Conservation (phyloP, 2,888 invertebrate species). For the Tetranychus truncatus region DNA sequence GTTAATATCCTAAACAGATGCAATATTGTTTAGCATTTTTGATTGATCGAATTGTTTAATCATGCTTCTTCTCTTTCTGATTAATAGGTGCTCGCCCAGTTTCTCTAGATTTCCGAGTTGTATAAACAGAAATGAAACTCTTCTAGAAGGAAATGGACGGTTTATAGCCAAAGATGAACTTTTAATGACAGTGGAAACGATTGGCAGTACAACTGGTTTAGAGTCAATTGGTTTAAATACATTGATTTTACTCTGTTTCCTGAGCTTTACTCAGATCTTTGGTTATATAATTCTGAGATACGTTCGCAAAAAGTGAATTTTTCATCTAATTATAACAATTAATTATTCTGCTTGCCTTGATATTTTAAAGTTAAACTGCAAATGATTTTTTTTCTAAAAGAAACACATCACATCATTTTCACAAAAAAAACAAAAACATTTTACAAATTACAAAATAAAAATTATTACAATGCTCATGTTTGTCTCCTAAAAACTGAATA, state of each 20-base stretch:
- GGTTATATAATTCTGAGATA: constrained; percentile 53
- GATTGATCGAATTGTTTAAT: not conserved
- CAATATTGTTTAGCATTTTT: not conserved
- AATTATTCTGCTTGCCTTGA: too few species aligned
- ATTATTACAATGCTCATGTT: too few species aligned
- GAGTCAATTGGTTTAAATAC: constrained; percentile 53
- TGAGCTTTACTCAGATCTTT: constrained; percentile 49
- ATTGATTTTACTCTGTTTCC: constrained; percentile 47
- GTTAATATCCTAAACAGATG: too few species aligned
- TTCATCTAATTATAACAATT: not conserved
- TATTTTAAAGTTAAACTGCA: too few species aligned
- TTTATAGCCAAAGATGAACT: constrained; percentile 18
- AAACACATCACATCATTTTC: too few species aligned
- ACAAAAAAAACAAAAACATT: too few species aligned
- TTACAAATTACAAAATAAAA: too few species aligned
- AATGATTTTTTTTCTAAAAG: too few species aligned
- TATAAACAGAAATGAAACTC: not conserved
- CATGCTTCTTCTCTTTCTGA: too few species aligned
- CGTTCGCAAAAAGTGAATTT: not conserved
- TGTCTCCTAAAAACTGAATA: too few species aligned
- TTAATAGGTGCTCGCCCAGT: constrained; percentile 9
- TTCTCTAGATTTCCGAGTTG: constrained; percentile 5
- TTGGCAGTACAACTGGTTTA: constrained; percentile 27
- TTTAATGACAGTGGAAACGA: constrained; percentile 14
- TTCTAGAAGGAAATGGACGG: not conserved